Evolutionary conservation across 2,113 vertebrate species (phyloP), one percentile per base, ranked within the genome.

Genomic region (Perognathus longimembris): DNA sequence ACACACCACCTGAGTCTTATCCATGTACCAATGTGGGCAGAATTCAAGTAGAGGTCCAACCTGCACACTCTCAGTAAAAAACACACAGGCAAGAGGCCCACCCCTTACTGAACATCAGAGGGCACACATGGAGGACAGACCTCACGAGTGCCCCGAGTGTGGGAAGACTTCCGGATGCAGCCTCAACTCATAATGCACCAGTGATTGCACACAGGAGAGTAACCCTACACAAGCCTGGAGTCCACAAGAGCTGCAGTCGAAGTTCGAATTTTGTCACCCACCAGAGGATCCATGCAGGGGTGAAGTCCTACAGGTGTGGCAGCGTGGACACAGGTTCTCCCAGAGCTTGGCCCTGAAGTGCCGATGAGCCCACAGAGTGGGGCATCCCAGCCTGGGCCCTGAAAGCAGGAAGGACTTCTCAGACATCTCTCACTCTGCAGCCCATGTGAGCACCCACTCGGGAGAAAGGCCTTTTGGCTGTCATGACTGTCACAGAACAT

Each of bases 391-490:
- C 32, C 66, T 76, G 1, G 96, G 97, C 75, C 94, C 88, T 0
- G 21, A 87, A 66, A 94, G 95, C 2, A 88, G 85, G 15, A 96
- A 97, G 81, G 91, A 81, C 50, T 97, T 97, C 61, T 32, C 81
- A 36, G 95, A 96, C 0, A 92, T 94, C 54, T 94, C 54, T 57
- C 95, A 93, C 38, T 97, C 96, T 26, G 90, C 89, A 6, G 91
- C 94, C 1, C 97, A 97, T 4, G 80, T 93, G 96, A 92, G 94
- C 3, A 96, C 85, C 28, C 96, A 96, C 66, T 94, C 91, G 0
- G 95, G 97, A 71, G 96, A 97, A 26, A 96, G 95, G 38, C 95
- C 97, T 9, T 96, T 95, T 74, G 67, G 79, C 38, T 97, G 96
- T 85, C 79, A 92, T 0, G 32, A 71, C 50, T 97, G 97, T 9